Conservation (phyloP, 1,140 invertebrate genomes). For the Leptonema lineaticorne region DNA sequence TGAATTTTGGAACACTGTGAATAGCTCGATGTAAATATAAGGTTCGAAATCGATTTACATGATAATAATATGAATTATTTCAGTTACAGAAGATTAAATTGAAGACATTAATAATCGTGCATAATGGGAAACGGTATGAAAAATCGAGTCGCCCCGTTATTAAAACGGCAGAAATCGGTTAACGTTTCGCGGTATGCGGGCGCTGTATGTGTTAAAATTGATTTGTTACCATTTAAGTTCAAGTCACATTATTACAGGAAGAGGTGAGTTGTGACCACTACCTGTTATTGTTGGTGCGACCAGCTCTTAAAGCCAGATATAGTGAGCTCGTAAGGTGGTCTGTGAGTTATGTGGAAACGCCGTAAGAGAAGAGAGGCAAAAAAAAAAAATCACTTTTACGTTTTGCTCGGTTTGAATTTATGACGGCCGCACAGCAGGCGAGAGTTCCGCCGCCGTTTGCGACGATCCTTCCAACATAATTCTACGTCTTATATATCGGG, state of each 20-base stretch:
- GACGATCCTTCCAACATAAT: neutral
- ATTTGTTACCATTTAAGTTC: slow-evolving; percentile 21
- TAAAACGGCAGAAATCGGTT: too few relatives aligned
- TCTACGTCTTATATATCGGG: neutral
- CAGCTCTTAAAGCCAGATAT: slow-evolving; percentile 17
- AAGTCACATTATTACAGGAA: slow-evolving; percentile 17
- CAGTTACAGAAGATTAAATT: too few relatives aligned
- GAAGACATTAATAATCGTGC: too few relatives aligned
- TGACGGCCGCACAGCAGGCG: slow-evolving; percentile 25
- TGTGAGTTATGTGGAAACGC: slow-evolving; percentile 35
- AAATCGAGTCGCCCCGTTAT: too few relatives aligned
- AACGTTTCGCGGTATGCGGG: neutral
- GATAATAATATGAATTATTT: too few relatives aligned
- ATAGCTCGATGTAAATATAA: too few relatives aligned
- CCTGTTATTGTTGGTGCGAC: slow-evolving; percentile 23
- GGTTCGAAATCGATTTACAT: too few relatives aligned
- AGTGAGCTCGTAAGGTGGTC: slow-evolving; percentile 19
- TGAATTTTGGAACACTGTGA: too few relatives aligned
- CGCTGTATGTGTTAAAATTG: slow-evolving; percentile 3
- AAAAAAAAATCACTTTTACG: slow-evolving; percentile 36
- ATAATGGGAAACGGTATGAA: too few relatives aligned
- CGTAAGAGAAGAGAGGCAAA: too few relatives aligned
- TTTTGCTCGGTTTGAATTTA: slow-evolving; percentile 30
- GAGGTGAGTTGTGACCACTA: slow-evolving; percentile 16
- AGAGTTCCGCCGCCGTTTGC: slow-evolving; percentile 18